Conservation (phyloP, 2,113 vertebrate genomes). For the Epinephelus cyanopodus region DNA sequence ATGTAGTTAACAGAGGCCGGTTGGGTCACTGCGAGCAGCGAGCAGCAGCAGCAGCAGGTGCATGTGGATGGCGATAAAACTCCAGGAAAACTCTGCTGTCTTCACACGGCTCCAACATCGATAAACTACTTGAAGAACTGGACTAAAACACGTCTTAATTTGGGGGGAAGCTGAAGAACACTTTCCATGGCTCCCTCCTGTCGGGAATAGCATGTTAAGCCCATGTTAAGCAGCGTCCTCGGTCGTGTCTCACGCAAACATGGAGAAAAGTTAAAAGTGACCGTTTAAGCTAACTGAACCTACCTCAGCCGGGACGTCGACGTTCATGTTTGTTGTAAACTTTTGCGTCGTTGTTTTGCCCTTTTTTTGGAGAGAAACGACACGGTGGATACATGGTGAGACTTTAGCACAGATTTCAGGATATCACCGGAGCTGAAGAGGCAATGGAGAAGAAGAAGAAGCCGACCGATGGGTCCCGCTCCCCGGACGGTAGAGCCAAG, state of each 20-base stretch:
- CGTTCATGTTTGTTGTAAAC: not conserved
- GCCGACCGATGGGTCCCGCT: conserved; percentile 32
- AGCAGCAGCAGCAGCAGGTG: conserved; percentile 72
- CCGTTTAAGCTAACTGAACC: not conserved
- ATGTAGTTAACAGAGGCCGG: not conserved
- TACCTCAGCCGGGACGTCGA: not conserved
- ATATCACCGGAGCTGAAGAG: conserved; percentile 13
- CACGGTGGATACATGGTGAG: conserved; percentile 4
- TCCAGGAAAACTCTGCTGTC: conserved; percentile 27
- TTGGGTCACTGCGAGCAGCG: not conserved
- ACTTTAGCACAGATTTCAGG: not conserved
- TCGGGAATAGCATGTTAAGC: conserved; percentile 20
- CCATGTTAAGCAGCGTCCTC: conserved; percentile 10
- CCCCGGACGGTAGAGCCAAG: conserved; percentile 54
- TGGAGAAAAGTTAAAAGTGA: conserved; percentile 52
- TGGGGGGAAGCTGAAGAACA: too few species aligned
- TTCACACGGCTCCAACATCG: not conserved
- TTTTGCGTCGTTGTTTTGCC: not conserved
- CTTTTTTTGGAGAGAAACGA: not conserved
- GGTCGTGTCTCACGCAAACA: conserved; percentile 41
- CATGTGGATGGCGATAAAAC: conserved; percentile 62
- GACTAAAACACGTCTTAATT: not conserved
- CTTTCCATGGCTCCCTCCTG: not conserved
- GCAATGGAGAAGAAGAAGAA: conserved; percentile 67
- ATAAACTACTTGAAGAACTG: not conserved